phyloP scores from a whole-genome alignment of 2,888 invertebrate species.

The Dryococelus australis region DNA sequence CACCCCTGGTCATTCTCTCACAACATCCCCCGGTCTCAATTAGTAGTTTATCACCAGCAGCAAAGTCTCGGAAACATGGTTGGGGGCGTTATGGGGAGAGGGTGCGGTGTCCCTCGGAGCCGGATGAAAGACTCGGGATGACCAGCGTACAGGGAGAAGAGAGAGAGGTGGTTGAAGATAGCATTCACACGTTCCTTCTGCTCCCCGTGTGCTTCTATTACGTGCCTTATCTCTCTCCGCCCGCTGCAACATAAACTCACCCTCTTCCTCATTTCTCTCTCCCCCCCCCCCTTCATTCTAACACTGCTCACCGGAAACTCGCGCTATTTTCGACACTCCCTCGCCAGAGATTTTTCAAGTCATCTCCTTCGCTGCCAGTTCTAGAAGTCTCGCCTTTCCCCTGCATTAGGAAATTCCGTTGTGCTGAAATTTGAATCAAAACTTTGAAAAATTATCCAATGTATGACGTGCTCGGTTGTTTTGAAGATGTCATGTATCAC shows the following conservation, averaged over 20 bases:
- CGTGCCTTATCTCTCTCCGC: not conserved
- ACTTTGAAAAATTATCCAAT: too few species aligned
- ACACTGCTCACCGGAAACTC: not conserved
- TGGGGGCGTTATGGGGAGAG: too few species aligned
- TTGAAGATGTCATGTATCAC: too few species aligned
- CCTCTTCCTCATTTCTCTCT: not conserved
- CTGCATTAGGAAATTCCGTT: too few species aligned
- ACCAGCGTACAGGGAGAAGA: not conserved
- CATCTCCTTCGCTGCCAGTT: too few species aligned
- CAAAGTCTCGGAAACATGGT: not conserved
- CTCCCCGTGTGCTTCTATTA: not conserved
- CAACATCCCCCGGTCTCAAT: not conserved
- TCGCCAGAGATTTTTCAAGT: too few species aligned
- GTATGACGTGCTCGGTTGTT: too few species aligned
- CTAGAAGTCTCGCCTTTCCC: too few species aligned
- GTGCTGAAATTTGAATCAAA: too few species aligned
- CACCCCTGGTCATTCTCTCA: not conserved
- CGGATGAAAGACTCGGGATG: slow-evolving; percentile 8
- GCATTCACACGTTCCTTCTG: not conserved
- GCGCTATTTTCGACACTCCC: not conserved
- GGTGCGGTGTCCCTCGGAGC: not conserved
- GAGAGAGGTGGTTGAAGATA: not conserved
- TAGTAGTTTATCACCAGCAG: not conserved
- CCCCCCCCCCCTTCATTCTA: not conserved
- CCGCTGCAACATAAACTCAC: not conserved